phyloP scores from a whole-genome alignment of 2,888 invertebrate genomes.

The Acholoe squamosa region DNA sequence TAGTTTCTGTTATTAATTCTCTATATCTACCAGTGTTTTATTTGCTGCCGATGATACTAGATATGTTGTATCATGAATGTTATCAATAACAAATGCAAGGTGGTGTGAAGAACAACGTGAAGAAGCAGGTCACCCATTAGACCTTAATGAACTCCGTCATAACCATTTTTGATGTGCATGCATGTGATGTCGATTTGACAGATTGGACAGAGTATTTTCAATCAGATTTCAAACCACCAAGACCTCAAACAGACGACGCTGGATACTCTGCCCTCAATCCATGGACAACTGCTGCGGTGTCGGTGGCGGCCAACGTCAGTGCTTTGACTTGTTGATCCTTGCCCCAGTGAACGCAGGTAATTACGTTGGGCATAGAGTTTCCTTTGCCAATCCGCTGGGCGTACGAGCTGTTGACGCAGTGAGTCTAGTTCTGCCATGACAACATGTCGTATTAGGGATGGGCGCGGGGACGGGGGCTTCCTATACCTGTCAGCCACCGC shows the following conservation, averaged over 20 bases:
- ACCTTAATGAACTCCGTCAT: no score
- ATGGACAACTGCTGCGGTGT: background rate
- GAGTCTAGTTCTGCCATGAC: background rate
- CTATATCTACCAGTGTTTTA: no score
- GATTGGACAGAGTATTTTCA: no score
- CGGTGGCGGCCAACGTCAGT: constrained; percentile 2
- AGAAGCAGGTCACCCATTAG: no score
- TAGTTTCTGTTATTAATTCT: no score
- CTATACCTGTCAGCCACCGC: background rate
- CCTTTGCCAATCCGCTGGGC: constrained; percentile 38
- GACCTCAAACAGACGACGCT: background rate
- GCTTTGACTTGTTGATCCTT: constrained; percentile 55
- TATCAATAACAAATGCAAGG: no score
- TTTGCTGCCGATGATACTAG: no score
- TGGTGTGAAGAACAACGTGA: no score
- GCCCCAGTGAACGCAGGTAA: constrained; percentile 25
- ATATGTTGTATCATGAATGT: no score
- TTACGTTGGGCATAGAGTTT: constrained; percentile 48
- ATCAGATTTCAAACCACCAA: background rate
- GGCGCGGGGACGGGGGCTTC: background rate
- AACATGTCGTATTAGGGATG: constrained; percentile 39
- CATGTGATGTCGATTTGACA: no score
- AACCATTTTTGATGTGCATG: no score
- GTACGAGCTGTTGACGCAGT: constrained; percentile 30
- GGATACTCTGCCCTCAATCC: background rate